These are phyloP conservation scores for Geopemphigus sp. DNA, from an alignment of 1,140 invertebrate species.

Conservation along the genomic window DNA sequence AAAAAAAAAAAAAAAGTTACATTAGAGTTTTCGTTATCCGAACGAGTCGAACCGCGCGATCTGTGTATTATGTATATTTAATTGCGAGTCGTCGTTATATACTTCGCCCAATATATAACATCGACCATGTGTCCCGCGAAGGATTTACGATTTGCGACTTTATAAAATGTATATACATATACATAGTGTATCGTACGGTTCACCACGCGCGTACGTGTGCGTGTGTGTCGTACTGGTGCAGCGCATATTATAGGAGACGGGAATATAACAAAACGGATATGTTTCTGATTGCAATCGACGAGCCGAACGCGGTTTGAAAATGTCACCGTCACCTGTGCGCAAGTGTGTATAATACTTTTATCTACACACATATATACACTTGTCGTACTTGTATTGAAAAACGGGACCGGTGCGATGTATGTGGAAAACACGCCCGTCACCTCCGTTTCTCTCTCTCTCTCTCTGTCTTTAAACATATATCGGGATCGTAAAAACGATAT, in stretches of 20 bases:
- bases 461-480: no score
- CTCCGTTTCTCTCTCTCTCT: no score
- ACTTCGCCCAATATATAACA: slow-evolving; percentile 23
- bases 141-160: slow-evolving; percentile 43
- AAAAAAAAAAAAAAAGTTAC: no score
- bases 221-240: neutral
- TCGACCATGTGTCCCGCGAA: neutral
- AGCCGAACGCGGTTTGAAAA: slow-evolving; percentile 21
- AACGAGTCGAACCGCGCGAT: neutral
- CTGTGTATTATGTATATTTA: slow-evolving; percentile 3
- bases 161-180: no score
- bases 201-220: neutral
- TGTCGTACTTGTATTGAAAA: neutral
- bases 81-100: neutral
- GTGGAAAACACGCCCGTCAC: neutral
- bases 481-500: neutral
- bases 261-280: slow-evolving; percentile 43
- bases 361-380: no score
- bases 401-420: neutral
- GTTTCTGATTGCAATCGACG: slow-evolving; percentile 45
- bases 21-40: no score
- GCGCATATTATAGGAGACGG: slow-evolving; percentile 2
- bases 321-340: neutral
- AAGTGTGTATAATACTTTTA: neutral
- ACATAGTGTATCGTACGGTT: no score